Conservation (phyloP, 2,888 invertebrate species). For the Xestia c-nigrum region DNA sequence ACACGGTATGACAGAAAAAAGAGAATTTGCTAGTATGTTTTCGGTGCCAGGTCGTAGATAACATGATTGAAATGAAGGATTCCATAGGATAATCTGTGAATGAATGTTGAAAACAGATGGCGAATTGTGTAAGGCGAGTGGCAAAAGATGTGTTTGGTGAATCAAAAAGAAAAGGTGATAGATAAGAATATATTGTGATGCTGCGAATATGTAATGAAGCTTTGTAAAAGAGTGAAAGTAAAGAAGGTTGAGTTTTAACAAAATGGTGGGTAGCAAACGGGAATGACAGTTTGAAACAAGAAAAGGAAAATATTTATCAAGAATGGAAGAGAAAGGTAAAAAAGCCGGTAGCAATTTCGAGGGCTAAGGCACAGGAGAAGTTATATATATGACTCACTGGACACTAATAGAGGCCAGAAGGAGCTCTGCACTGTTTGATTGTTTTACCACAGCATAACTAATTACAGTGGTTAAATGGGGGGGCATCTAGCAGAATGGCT, state of each 20-base stretch:
- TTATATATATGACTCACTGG: not conserved
- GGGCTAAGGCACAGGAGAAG: not conserved
- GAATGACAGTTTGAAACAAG: not conserved
- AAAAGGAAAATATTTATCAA: not conserved
- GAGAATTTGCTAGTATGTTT: no score
- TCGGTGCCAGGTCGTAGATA: no score
- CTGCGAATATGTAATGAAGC: not conserved
- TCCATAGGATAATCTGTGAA: no score
- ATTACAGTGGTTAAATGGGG: not conserved
- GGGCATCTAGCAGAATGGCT: not conserved
- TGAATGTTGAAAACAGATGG: no score
- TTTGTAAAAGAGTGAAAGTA: not conserved
- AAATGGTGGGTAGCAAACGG: not conserved
- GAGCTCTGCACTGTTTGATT: not conserved
- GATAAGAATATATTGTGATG: not conserved
- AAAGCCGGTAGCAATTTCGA: not conserved
- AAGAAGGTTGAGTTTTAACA: not conserved
- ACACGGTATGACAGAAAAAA: no score
- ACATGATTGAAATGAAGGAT: no score
- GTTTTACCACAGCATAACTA: slow-evolving; percentile 1
- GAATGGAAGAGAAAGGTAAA: not conserved
- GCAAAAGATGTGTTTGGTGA: not conserved
- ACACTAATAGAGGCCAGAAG: no score
- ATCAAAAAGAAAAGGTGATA: not conserved
- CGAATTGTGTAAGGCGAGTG: not conserved